These are phyloP conservation scores for Conomelus anceps DNA, from an alignment of 2,888 invertebrate species.

Conservation along the genomic window DNA sequence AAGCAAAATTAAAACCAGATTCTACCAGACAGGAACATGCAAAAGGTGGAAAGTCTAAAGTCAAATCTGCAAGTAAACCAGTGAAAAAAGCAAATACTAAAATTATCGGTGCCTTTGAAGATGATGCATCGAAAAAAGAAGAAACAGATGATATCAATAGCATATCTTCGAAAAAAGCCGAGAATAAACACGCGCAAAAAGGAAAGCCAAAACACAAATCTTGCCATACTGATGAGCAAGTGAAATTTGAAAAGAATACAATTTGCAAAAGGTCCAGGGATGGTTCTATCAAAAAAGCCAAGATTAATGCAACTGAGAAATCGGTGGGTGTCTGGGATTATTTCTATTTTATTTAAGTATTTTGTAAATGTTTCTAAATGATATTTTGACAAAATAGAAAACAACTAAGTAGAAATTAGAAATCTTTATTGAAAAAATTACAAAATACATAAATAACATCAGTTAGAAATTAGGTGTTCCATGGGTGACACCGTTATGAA, in stretches of 20 bases:
- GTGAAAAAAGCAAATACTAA: no score
- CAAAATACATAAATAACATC: no score
- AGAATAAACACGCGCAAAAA: neutral
- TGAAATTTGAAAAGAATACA: neutral
- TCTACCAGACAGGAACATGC: neutral
- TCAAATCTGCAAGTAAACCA: neutral
- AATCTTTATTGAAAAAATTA: no score
- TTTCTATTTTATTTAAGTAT: neutral
- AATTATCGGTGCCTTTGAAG: neutral
- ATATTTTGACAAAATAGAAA: neutral
- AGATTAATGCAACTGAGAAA: neutral
- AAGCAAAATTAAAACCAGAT: neutral
- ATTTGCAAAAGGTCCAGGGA: neutral
- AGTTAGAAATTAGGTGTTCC: no score
- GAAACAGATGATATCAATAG: no score
- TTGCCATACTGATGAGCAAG: neutral
- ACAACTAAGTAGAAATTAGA: no score
- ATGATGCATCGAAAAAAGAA: no score
- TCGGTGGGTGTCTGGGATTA: neutral
- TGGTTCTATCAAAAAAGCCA: neutral
- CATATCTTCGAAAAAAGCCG: no score
- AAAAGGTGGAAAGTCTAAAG: neutral
- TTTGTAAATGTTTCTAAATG: neutral
- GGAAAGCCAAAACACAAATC: neutral
- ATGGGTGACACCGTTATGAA: no score